Evolutionary conservation across 2,113 vertebrate genomes (phyloP), one percentile per base, ranked within the genome.

Genomic region (Neodontobutis hainanensis): DNA sequence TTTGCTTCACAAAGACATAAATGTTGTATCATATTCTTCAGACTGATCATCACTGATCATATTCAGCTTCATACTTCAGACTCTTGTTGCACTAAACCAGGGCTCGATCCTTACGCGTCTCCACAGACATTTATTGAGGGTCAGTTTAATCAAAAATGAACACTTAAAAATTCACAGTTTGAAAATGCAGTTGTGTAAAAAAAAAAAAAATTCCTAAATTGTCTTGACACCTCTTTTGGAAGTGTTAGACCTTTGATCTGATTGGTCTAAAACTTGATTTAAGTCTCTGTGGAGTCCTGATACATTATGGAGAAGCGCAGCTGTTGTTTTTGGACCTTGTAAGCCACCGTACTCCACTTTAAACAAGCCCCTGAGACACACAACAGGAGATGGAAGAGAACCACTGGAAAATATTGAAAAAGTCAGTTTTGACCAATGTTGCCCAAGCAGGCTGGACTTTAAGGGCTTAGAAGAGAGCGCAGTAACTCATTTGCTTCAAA

Each of bases 101-200:
- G 81, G 84, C 78, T 84, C 74, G 61, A 81, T 86, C 82, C 75
- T 71, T 82, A 88, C 71, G 86, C 85, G 82, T 81, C 82, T 81
- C 67, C 5, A 43, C 48, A 27, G 19, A 27, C 1, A 8, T 5
- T 51, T n/a, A n/a, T 7, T 40, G 34, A 14, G 27, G 19, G 4
- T 19, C 9, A 3, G 19, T 27, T 27, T 27, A 27, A 27, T 27
- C 19, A 27, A 27, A 27, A 27, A 27, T 27, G 1, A 27, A 27
- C 3, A 27, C 19, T 27, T 27, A 27, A 3, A 27, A 2, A 27
- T 27, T 27, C 3, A 2, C 19, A 27, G 19, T 27, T 27, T 27
- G 19, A 27, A 27, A 27, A 27, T 27, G 19, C 19, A 27, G 19
- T 27, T 27, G 19, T 27, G 19, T 27, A 27, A 27, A 27, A 27